Evolutionary conservation across 2,113 vertebrate genomes (phyloP), one percentile per base, ranked within the genome.

Genomic region (Mugil cephalus): DNA sequence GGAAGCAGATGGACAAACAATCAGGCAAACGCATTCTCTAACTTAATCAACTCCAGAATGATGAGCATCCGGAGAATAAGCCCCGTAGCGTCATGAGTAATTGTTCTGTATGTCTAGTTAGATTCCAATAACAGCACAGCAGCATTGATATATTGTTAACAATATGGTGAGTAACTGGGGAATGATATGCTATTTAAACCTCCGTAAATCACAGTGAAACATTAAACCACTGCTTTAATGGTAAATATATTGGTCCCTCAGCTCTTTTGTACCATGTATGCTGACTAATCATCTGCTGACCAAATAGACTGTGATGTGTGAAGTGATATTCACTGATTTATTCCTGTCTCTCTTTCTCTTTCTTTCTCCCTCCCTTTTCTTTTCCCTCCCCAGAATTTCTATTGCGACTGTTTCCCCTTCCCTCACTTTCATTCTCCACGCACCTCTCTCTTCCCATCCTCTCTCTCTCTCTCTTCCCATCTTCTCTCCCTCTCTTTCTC

Each of bases 141-240:
- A 59, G 67, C 71, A 52, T 59, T 90, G 90, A 91, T 89, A 54
- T 88, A 91, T 86, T 82, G 88, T 74, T 88, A 83, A 86, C 87
- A 89, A 89, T 88, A 89, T 83, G 85, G 83, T 58, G 71, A 78
- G 78, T 88, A 90, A 90, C 86, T 52, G 83, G 86, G 83, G 84
- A 86, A 90, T 89, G 83, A 91, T 90, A 70, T 79, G 88, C 79
- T 83, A 80, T 88, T 90, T 82, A 89, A 89, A 88, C 62, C 66
- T 70, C 9, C 47, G 74, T 90, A 85, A 91, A 91, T 92, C 89
- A 89, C 70, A 14, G 38, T 65, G 73, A 84, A 85, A 84, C 86
- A 87, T 87, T 87, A 85, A 88, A 86, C 67, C 42, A 55, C 59
- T 56, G 69, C 69, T 86, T 89, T 85, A 85, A 87, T 80, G 83